Evolutionary conservation across 2,113 vertebrate genomes (phyloP).

Genomic region (Acanthochromis polyacanthus): DNA sequence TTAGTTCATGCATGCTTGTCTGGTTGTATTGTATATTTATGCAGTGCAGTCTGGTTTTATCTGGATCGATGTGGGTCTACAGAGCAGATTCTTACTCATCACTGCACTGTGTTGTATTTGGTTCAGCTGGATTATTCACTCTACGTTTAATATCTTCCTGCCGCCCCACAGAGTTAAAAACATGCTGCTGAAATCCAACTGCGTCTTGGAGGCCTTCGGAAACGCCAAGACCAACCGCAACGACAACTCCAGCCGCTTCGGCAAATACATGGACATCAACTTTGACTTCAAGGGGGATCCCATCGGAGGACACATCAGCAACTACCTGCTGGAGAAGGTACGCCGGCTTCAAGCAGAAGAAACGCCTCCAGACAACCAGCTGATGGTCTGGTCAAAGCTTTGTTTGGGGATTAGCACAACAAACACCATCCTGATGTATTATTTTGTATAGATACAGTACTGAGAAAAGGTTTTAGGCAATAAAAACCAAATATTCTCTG

Average conservation of each 20-base stretch:
- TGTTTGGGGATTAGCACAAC: not conserved
- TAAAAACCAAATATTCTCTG: too few species aligned
- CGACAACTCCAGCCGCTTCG: constrained; percentile 98
- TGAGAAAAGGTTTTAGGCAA: too few species aligned
- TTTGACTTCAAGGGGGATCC: constrained; percentile 99
- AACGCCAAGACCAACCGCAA: constrained; percentile 99
- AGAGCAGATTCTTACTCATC: not conserved
- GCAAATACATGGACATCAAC: constrained; percentile 99
- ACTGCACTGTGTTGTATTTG: not conserved
- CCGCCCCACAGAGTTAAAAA: constrained; percentile 91
- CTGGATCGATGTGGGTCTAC: too few species aligned
- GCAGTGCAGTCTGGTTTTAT: too few species aligned
- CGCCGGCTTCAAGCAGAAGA: not conserved
- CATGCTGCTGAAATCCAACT: constrained; percentile 98
- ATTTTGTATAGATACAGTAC: too few species aligned
- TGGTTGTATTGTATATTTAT: too few species aligned
- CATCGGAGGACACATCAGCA: constrained; percentile 98
- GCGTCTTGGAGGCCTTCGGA: constrained; percentile 96
- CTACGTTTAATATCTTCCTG: not conserved
- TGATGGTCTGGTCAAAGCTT: too few species aligned
- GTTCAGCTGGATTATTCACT: not conserved
- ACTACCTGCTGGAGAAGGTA: constrained; percentile 98
- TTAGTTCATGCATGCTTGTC: too few species aligned
- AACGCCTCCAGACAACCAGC: not conserved
- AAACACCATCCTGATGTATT: not conserved